phyloP scores from a whole-genome alignment of 2,888 invertebrate genomes.

The Caenorhabditis sp. region DNA sequence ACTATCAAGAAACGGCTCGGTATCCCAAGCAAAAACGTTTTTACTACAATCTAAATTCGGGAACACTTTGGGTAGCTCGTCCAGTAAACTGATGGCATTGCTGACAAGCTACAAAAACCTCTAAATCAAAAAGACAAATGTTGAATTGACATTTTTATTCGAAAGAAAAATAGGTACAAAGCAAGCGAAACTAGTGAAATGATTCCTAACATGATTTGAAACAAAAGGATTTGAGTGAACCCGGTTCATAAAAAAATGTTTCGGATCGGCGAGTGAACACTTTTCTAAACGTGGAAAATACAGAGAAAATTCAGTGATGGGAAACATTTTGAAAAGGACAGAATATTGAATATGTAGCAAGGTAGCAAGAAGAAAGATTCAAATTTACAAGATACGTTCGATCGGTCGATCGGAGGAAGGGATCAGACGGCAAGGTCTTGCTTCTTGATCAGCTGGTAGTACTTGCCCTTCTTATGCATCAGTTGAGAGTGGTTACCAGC shows the following conservation, averaged over 20 bases:
- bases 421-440: conserved; percentile 60
- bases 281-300: conserved; percentile 29
- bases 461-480: conserved; percentile 64
- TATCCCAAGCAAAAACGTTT: too few species aligned
- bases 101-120: too few species aligned
- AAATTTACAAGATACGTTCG: conserved; percentile 43
- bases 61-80: too few species aligned
- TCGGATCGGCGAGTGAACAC: conserved; percentile 8
- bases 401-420: background rate
- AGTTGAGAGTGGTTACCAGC: conserved; percentile 68
- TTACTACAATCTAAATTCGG: too few species aligned
- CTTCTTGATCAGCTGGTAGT: conserved; percentile 63
- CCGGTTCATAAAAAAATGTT: conserved; percentile 25
- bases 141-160: too few species aligned
- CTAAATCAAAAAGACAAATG: too few species aligned
- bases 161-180: conserved; percentile 6
- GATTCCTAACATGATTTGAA: conserved; percentile 13
- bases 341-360: background rate
- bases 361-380: background rate
- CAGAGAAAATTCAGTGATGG: conserved; percentile 2
- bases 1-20: too few species aligned
- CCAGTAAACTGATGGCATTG: too few species aligned
- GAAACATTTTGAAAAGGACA: conserved; percentile 1
- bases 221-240: conserved; percentile 5
- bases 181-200: conserved; percentile 11